Evolutionary conservation across 2,113 vertebrate species (phyloP).

Genomic region (Chlamydotis undulata): DNA sequence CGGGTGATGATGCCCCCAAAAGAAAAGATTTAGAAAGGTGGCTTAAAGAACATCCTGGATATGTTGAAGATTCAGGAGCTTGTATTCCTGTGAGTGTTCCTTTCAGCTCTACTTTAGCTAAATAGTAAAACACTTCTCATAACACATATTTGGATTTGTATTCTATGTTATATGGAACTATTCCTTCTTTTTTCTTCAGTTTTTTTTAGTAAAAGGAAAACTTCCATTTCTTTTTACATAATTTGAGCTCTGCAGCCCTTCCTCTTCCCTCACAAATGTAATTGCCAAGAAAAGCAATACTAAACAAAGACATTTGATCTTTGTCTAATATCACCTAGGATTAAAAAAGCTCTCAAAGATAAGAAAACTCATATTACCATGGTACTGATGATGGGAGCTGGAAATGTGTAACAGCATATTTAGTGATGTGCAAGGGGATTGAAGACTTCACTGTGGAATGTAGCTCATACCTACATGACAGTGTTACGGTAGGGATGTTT

Average conservation of each 20-base stretch:
- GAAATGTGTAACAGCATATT: not conserved
- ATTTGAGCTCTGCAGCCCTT: not conserved
- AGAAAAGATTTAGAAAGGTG: constrained; percentile 93
- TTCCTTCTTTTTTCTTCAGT: not conserved
- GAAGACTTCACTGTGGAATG: not conserved
- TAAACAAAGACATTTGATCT: not conserved
- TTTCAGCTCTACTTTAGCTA: not conserved
- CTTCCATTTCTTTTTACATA: not conserved
- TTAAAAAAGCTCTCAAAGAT: not conserved
- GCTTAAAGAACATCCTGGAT: constrained; percentile 94
- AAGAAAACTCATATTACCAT: not conserved
- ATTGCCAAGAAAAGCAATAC: not conserved
- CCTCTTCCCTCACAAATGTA: not conserved
- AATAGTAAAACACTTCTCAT: not conserved
- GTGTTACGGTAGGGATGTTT: not conserved
- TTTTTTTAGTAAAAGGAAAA: not conserved
- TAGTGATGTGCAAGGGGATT: not conserved
- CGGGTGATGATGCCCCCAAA: constrained; percentile 94
- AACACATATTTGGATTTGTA: not conserved
- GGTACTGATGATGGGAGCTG: not conserved
- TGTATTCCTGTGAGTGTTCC: constrained; percentile 89
- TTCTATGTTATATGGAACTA: not conserved
- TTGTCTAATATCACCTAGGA: not conserved
- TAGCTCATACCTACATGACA: not conserved
- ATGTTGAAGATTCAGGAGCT: constrained; percentile 94